phyloP scores from a whole-genome alignment of 1,140 invertebrate species.

The Magallana ariakensis region DNA sequence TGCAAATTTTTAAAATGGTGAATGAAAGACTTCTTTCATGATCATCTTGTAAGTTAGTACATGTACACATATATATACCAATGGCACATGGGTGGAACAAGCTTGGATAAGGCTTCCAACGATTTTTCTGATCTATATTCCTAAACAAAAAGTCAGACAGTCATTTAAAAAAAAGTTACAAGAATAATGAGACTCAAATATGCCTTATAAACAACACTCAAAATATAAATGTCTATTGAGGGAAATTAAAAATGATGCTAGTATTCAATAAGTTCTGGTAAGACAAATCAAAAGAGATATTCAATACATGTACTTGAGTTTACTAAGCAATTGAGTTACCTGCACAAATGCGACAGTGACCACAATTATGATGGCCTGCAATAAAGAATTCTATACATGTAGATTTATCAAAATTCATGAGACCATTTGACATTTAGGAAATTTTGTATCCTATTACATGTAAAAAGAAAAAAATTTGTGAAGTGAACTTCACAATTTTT shows the following conservation, averaged over 20 bases:
- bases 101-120: slow-evolving; percentile 98
- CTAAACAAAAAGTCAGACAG: slow-evolving; percentile 70
- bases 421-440: too few relatives aligned
- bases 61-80: slow-evolving; percentile 77
- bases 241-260: not conserved
- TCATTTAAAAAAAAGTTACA: not conserved
- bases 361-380: slow-evolving; percentile 93
- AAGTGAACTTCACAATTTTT: too few relatives aligned
- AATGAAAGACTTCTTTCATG: too few relatives aligned
- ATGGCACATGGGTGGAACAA: slow-evolving; percentile 88
- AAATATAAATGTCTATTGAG: not conserved
- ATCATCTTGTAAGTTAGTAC: too few relatives aligned
- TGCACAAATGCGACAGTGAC: slow-evolving; percentile 99
- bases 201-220: too few relatives aligned
- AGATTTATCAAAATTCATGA: not conserved
- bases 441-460: too few relatives aligned
- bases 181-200: not conserved
- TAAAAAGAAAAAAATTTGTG: too few relatives aligned
- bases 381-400: slow-evolving; percentile 37
- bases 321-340: slow-evolving; percentile 62
- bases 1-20: too few relatives aligned
- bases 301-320: too few relatives aligned
- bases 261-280: too few relatives aligned
- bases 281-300: too few relatives aligned
- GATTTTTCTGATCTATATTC: slow-evolving; percentile 99